Evolutionary conservation across 2,797 vertebrate genomes (phyloP).

Genomic region (Manis javanica): DNA sequence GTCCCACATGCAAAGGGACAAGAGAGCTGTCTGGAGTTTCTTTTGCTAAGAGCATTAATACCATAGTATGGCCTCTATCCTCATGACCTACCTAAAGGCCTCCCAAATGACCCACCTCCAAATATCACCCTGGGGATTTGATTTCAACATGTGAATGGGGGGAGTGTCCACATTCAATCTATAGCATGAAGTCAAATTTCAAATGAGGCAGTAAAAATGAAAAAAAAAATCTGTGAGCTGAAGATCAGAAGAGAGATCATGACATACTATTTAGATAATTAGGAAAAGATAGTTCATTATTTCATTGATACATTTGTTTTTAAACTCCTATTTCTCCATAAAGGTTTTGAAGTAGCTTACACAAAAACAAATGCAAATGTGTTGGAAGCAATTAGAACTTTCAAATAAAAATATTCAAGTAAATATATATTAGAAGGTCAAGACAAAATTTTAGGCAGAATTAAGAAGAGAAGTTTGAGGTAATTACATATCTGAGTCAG

Average conservation of each 20-base stretch:
- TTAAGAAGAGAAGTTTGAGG: slow-evolving; percentile 37
- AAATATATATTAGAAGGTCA: slow-evolving; percentile 52
- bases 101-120: neutral
- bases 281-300: neutral
- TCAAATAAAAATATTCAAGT: slow-evolving; percentile 31
- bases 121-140: neutral
- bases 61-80: neutral
- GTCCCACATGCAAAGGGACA: no score
- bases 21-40: neutral
- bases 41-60: neutral
- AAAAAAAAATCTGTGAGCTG: neutral
- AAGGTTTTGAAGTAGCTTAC: slow-evolving; percentile 16
- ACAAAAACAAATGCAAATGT: neutral
- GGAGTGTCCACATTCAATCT: neutral
- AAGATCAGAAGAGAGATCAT: slow-evolving; percentile 8
- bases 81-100: neutral
- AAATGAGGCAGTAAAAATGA: slow-evolving; percentile 15
- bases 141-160: neutral
- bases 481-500: slow-evolving; percentile 34
- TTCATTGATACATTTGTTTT: slow-evolving; percentile 53
- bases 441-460: slow-evolving; percentile 37
- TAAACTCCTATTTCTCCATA: neutral
- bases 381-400: slow-evolving; percentile 5
- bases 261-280: neutral
- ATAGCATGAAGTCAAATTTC: slow-evolving; percentile 3